Percentiles rank a stretch among this genome's conserved stretches.
These are phyloP conservation scores for Ceramica pisi DNA, from an alignment of 2,888 invertebrate species.

Conservation along the genomic window DNA sequence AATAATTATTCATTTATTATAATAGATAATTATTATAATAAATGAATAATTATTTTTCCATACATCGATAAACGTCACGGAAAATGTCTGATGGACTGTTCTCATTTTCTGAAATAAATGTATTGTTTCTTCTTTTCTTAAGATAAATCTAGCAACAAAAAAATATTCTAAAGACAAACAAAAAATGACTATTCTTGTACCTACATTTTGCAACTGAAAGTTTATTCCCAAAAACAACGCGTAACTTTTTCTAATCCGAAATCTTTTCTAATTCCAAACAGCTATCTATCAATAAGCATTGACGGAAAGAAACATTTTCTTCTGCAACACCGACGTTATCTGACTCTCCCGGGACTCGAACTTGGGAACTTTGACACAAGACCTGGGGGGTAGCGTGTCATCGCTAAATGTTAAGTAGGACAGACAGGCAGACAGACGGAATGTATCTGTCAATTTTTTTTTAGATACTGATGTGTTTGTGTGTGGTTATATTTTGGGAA, in stretches of 20 bases:
- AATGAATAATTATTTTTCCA: too few relatives aligned
- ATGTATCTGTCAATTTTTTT: slow-evolving; percentile 48
- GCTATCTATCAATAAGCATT: slow-evolving; percentile 42
- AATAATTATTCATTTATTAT: too few relatives aligned
- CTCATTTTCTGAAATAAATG: too few relatives aligned
- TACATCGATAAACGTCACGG: too few relatives aligned
- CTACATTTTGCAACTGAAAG: neutral
- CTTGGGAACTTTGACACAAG: slow-evolving; percentile 48
- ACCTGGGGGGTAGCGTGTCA: slow-evolving; percentile 25
- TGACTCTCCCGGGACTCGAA: slow-evolving; percentile 49
- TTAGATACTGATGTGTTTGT: neutral
- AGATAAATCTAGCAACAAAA: too few relatives aligned
- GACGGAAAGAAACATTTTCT: slow-evolving; percentile 39
- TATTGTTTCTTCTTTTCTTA: neutral
- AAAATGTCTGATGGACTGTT: too few relatives aligned
- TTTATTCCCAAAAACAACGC: neutral
- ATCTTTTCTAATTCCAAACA: slow-evolving; percentile 23
- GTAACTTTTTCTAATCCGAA: neutral
- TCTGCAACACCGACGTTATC: slow-evolving; percentile 24
- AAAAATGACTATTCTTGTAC: neutral
- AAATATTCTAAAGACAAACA: neutral
- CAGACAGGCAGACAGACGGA: slow-evolving; percentile 17
- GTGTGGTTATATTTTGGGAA: neutral
- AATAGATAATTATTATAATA: too few relatives aligned
- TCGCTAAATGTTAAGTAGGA: slow-evolving; percentile 44